Percentiles rank a stretch among this genome's conserved stretches.
Conservation (phyloP, 2,797 vertebrate genomes). For the Carapus acus region DNA sequence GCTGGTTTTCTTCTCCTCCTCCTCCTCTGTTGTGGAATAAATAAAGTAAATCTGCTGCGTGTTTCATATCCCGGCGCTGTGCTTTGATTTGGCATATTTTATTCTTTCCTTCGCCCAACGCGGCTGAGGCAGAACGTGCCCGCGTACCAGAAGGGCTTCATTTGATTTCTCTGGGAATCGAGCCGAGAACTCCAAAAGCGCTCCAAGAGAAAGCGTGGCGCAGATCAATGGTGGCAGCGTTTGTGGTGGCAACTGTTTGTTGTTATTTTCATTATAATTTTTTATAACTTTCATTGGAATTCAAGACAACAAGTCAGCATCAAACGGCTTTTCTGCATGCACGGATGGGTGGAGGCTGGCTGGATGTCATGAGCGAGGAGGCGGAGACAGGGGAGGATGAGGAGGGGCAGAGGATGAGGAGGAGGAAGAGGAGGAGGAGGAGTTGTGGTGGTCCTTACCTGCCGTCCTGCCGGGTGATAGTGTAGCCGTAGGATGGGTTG, state of each 20-base stretch:
- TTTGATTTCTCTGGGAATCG: constrained; percentile 69
- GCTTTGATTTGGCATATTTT: constrained; percentile 63
- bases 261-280: too few relatives aligned
- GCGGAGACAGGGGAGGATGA: too few relatives aligned
- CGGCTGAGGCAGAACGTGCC: constrained; percentile 66
- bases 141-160: constrained; percentile 65
- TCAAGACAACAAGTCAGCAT: constrained; percentile 30
- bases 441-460: constrained; percentile 81
- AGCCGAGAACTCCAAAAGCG: constrained; percentile 66
- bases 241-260: constrained; percentile 53
- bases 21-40: constrained; percentile 49
- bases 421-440: too few relatives aligned
- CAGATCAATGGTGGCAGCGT: constrained; percentile 60
- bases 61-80: constrained; percentile 48
- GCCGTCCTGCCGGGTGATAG: constrained; percentile 94
- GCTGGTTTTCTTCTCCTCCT: constrained; percentile 11
- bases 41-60: constrained; percentile 59
- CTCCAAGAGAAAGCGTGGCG: constrained; percentile 61
- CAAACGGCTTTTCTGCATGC: constrained; percentile 9
- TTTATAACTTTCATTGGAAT: constrained; percentile 32
- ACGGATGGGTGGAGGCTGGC: constrained; percentile 4
- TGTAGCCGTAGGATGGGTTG: constrained; percentile 88
- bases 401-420: too few relatives aligned
- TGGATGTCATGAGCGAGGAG: too few relatives aligned
- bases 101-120: constrained; percentile 50